Evolutionary conservation across 2,113 vertebrate genomes (phyloP).

Genomic region (Pycnonotus jocosus): DNA sequence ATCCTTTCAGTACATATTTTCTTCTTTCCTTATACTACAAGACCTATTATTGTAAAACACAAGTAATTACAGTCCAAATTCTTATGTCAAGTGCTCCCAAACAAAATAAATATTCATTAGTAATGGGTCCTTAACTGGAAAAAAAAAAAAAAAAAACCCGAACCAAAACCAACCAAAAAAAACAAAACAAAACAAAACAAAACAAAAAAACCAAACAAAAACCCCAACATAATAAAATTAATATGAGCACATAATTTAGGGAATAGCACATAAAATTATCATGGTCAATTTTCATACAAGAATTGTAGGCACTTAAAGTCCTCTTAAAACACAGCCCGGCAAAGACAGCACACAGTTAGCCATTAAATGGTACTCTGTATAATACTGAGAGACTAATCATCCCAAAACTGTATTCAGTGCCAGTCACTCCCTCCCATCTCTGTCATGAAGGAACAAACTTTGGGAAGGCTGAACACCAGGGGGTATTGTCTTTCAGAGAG

Average conservation of each 20-base stretch:
- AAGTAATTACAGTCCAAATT: not conserved
- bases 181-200: too few species aligned
- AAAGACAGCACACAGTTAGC: not conserved
- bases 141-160: not conserved
- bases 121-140: not conserved
- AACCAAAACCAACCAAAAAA: too few species aligned
- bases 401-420: fast-evolving
- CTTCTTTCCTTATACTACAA: not conserved
- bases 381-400: not conserved
- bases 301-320: not conserved
- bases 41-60: not conserved
- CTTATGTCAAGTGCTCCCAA: not conserved
- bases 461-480: not conserved
- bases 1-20: not conserved
- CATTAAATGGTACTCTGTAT: not conserved
- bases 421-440: not conserved
- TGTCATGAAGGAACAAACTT: not conserved
- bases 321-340: not conserved
- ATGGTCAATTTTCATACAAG: not conserved
- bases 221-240: not conserved
- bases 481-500: not conserved
- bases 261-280: not conserved
- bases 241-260: not conserved
- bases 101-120: not conserved
- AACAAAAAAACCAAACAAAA: too few species aligned